Conservation (phyloP, 2,888 invertebrate species). For the Drosophila birchii region DNA sequence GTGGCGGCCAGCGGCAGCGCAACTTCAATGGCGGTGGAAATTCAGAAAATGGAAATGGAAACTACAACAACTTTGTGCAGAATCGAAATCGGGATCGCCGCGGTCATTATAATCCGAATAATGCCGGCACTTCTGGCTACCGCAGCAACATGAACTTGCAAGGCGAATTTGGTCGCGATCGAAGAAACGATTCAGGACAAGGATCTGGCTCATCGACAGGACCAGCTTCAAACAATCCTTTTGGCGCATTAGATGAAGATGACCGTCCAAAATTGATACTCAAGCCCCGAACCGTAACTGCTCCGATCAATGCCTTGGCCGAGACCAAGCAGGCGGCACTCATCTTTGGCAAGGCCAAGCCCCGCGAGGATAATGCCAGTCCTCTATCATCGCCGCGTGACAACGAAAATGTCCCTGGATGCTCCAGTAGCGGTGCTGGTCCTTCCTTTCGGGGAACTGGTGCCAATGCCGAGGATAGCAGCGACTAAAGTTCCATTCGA, state of each 20-base stretch:
- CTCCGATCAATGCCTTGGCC: slow-evolving; percentile 93
- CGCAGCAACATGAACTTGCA: slow-evolving; percentile 54
- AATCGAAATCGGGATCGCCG: slow-evolving; percentile 73
- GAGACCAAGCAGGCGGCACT: slow-evolving; percentile 93
- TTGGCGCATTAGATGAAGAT: slow-evolving; percentile 82
- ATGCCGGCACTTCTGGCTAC: slow-evolving; percentile 27
- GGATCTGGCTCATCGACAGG: slow-evolving; percentile 11
- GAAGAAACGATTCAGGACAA: not conserved
- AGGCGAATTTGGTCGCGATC: slow-evolving; percentile 31
- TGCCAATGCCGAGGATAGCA: not conserved
- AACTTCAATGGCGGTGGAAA: not conserved
- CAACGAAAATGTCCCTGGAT: not conserved
- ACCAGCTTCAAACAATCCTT: slow-evolving; percentile 14
- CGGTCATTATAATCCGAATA: slow-evolving; percentile 70
- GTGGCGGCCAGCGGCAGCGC: not conserved
- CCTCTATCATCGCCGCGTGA: slow-evolving; percentile 2
- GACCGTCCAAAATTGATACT: slow-evolving; percentile 93
- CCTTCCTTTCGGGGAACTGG: too few species aligned
- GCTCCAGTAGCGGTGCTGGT: not conserved
- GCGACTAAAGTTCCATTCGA: slow-evolving; percentile 4
- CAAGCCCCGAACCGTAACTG: slow-evolving; percentile 92
- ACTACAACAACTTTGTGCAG: slow-evolving; percentile 80
- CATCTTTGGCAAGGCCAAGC: slow-evolving; percentile 96
- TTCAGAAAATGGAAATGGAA: slow-evolving; percentile 66
- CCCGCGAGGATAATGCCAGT: slow-evolving; percentile 87